Percentiles rank a stretch among this genome's conserved stretches.
Evolutionary conservation across 2,113 vertebrate genomes (phyloP).

Genomic region (Ploceus nigricollis): DNA sequence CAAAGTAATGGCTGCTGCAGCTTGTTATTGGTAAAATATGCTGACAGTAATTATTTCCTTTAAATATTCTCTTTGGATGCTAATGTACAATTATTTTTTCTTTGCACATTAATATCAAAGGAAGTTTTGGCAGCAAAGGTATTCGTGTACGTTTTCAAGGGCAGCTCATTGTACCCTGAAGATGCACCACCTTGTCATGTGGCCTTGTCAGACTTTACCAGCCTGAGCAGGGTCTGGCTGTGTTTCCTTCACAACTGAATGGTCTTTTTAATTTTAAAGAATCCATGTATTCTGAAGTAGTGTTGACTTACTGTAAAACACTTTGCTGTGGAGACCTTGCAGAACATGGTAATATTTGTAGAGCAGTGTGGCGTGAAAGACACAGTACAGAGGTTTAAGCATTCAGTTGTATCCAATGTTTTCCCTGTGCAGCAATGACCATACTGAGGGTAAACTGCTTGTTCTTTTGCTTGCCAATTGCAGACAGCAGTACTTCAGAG

Average conservation of each 20-base stretch:
- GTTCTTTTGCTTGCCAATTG: background rate
- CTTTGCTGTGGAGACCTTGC: background rate
- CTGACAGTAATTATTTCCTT: constrained; percentile 7
- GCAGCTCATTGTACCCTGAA: background rate
- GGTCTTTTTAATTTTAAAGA: background rate
- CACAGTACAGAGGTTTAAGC: background rate
- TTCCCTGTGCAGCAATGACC: background rate
- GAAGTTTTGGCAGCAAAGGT: constrained; percentile 1
- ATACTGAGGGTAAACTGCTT: background rate
- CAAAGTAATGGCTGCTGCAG: background rate
- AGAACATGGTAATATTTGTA: background rate
- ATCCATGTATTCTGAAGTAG: background rate
- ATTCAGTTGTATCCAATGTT: background rate
- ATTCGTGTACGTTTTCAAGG: background rate
- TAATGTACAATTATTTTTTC: constrained; percentile 15
- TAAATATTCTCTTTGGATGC: constrained; percentile 22
- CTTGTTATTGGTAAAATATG: constrained; percentile 30
- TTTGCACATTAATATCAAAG: constrained; percentile 23
- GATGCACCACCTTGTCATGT: background rate
- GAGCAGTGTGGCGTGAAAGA: background rate
- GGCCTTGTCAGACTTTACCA: constrained; percentile 5
- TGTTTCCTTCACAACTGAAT: background rate
- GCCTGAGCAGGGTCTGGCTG: background rate
- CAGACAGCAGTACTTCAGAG: background rate
- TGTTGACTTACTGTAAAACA: background rate